phyloP scores from a whole-genome alignment of 2,113 vertebrate species.

The Passerina amoena region DNA sequence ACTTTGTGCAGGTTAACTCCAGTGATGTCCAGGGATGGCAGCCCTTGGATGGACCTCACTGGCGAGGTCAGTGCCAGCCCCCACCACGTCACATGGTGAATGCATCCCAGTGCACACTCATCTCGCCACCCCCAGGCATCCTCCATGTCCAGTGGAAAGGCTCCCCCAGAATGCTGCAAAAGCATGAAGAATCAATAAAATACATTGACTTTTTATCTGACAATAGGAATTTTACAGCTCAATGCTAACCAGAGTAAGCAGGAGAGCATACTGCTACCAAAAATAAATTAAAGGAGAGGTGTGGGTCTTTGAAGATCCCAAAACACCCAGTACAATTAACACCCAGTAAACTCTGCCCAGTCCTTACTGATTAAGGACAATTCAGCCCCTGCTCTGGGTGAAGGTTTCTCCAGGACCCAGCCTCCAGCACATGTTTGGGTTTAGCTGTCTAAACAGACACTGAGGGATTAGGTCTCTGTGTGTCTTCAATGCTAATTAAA shows the following conservation, averaged over 20 bases:
- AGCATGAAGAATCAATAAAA: slow-evolving; percentile 11
- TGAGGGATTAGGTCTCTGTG: not conserved
- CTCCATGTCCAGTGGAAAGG: not conserved
- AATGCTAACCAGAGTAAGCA: not conserved
- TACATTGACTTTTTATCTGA: not conserved
- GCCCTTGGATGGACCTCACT: not conserved
- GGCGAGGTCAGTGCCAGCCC: not conserved
- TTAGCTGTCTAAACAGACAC: slow-evolving; percentile 32
- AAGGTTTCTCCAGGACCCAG: not conserved
- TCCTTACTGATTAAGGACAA: not conserved
- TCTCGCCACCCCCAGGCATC: not conserved
- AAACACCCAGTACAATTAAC: not conserved
- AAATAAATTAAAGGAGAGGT: not conserved
- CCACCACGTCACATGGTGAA: accelerated
- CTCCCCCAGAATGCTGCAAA: not conserved
- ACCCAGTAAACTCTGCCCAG: not conserved
- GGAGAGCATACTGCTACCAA: not conserved
- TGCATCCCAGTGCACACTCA: accelerated
- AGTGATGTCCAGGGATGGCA: not conserved
- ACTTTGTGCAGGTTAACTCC: not conserved
- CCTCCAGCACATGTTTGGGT: not conserved
- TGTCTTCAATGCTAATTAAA: not conserved
- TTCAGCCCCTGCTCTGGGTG: not conserved
- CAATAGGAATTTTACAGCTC: not conserved
- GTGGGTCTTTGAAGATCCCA: not conserved